Base-by-base conservation (phyloP, 1,140 invertebrate species). In the Physella acuta region DNA sequence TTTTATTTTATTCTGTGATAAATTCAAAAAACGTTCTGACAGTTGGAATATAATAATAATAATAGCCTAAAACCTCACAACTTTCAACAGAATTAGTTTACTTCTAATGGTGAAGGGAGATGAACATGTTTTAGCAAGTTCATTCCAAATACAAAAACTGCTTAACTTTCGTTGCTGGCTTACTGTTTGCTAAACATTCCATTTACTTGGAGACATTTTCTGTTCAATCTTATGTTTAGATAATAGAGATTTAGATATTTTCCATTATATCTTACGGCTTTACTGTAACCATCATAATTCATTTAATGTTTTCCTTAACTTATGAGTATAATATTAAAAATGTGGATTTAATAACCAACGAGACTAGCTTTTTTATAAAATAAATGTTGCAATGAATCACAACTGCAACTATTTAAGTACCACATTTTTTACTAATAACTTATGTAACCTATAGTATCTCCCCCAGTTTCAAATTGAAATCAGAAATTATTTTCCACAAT, bases 181-280 rank as follows among this genome's bases (percentile, higher is more conserved):
- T 44, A 20, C n/a, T 44, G 20, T 11, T 44, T 44, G 39, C 39
- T 44, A 44, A 44, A 11, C 39, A 44, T 44, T 44, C 20, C 8
- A 44, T 44, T 44, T 11, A 44, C 28, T 8, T 49, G 61, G 39
- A 63, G 39, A 63, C 61, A 63, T 63, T 63, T 63, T 63, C 61
- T 63, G 61, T 37, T 49, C 37, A 63, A 63, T 14, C 8, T 14
- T 14, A 14, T 14, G 5, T 5, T n/a, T n/a, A 14, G 26, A 8
- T n/a, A 14, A 14, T 55, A 44, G 20, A 44, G 8, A 8, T 11
- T 20, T 44, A 11, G 5, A 14, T n/a, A 55, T 14, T 14, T 14
- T 14, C 5, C 8, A 28, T n/a, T 5, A 14, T 14, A 28, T 28
- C 26, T 14, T 14, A 8, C 8, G 53, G 11, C 24, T 55, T 20